phyloP scores from a whole-genome alignment of 2,888 invertebrate species.

The Notodromas monacha region DNA sequence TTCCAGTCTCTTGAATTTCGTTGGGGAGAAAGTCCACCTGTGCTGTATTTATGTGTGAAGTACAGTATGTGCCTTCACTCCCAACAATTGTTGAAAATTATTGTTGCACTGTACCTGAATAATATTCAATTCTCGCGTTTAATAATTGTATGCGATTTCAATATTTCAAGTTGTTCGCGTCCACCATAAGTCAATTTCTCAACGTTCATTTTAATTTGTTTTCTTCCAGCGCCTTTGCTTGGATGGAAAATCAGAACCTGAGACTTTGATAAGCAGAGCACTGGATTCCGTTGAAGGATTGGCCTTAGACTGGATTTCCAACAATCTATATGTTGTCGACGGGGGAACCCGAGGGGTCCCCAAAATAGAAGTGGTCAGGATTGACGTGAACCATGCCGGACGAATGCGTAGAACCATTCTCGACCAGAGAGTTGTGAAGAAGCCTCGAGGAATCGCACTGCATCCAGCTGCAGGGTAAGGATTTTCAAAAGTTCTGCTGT shows the following conservation, averaged over 20 bases:
- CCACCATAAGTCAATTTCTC: conserved; percentile 8
- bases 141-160: too few relatives aligned
- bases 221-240: conserved; percentile 18
- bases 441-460: conserved; percentile 45
- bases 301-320: conserved; percentile 59
- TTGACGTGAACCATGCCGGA: conserved; percentile 25
- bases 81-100: neutral
- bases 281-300: conserved; percentile 53
- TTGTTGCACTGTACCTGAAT: too few relatives aligned
- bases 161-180: conserved; percentile 2
- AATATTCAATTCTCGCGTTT: too few relatives aligned
- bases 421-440: conserved; percentile 27
- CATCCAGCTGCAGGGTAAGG: conserved; percentile 39
- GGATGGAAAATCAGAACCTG: conserved; percentile 27
- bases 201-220: conserved; percentile 9
- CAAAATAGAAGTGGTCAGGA: conserved; percentile 46
- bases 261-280: conserved; percentile 36
- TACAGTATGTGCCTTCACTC: too few relatives aligned
- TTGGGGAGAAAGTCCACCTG: too few relatives aligned
- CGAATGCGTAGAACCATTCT: conserved; percentile 43
- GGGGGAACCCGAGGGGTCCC: conserved; percentile 35
- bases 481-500: too few relatives aligned
- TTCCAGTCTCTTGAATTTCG: too few relatives aligned
- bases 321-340: conserved; percentile 57
- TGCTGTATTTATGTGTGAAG: too few relatives aligned